phyloP scores from a whole-genome alignment of 2,797 vertebrate genomes.

The Pogoniulus pusillus region DNA sequence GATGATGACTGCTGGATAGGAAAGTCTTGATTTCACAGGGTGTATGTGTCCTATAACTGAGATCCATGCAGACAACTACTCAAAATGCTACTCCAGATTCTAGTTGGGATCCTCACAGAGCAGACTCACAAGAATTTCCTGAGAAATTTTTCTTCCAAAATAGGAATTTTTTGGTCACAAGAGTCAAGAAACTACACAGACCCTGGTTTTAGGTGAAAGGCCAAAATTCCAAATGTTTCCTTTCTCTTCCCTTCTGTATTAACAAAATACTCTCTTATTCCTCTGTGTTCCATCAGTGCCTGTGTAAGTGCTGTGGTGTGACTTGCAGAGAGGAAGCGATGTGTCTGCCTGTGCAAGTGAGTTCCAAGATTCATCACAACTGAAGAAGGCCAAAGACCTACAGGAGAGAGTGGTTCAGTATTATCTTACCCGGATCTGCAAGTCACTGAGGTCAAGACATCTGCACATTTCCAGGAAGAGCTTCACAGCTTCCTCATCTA shows the following conservation, averaged over 20 bases:
- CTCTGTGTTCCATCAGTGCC: neutral
- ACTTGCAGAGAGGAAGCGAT: neutral
- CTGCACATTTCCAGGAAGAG: conserved; percentile 93
- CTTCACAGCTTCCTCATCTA: conserved; percentile 81
- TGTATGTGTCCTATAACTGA: neutral
- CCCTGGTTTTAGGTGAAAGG: neutral
- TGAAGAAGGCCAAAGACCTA: neutral
- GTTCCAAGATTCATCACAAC: neutral
- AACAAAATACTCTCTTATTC: neutral
- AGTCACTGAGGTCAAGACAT: conserved; percentile 79
- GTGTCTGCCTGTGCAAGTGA: neutral
- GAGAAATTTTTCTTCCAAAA: neutral
- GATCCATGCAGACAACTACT: neutral
- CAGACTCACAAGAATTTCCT: neutral
- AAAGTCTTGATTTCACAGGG: neutral
- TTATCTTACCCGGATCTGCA: conserved; percentile 84
- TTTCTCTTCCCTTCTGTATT: neutral
- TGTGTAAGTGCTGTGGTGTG: neutral
- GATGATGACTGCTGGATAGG: neutral
- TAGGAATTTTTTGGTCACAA: neutral
- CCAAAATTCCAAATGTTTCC: neutral
- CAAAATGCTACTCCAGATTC: neutral
- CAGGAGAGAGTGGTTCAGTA: neutral
- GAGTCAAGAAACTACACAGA: neutral
- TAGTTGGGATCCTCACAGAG: neutral